Base-by-base conservation (phyloP, 2,888 invertebrate genomes). In the Philopedon plagiatum region DNA sequence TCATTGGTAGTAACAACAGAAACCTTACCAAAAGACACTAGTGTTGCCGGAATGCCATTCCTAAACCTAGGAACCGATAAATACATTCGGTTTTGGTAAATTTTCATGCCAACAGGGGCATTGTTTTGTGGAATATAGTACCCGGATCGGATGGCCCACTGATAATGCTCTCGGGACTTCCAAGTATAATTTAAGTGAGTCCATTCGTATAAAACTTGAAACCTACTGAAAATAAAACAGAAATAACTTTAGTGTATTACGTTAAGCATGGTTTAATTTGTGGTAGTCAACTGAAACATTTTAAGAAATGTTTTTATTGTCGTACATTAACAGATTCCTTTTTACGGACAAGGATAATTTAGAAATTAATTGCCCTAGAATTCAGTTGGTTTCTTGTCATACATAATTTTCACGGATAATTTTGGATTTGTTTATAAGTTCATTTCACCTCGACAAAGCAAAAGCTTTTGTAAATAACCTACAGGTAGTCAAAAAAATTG, bases 21-120 rank as follows among this genome's bases (percentile, higher is more conserved):
- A 51, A 26, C 9, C 54, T 54, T 57, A 71, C 71, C 65, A 41
- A 71, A 54, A 29, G n/a, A 65, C 13, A 44, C 21, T 32, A 93
- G 83, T 0, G 93, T 92, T 37, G 90, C 91, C 56, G 93, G 93
- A 0, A 92, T 90, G 15, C 93, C 93, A 64, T 86, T 86, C 79
- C 89, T 86, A 87, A 90, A 89, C 78, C 92, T 87, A 58, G 93
- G 93, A 78, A 92, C 80, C 2, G 91, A 89, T 77, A 93, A 81
- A 83, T 89, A 93, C 82, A 93, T 87, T 75, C 87, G 88, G 79
- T 90, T 89, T 75, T 89, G 89, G 88, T 91, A 91, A 69, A 89
- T 88, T 83, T 91, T 92, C 76, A 92, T 88, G 64, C 92, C 92
- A 74, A 90, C 88, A 73, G 92, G 89, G 75, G 90, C 86, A 79